Base-by-base conservation (phyloP, 2,113 vertebrate species). In the Acanthisitta chloris region DNA sequence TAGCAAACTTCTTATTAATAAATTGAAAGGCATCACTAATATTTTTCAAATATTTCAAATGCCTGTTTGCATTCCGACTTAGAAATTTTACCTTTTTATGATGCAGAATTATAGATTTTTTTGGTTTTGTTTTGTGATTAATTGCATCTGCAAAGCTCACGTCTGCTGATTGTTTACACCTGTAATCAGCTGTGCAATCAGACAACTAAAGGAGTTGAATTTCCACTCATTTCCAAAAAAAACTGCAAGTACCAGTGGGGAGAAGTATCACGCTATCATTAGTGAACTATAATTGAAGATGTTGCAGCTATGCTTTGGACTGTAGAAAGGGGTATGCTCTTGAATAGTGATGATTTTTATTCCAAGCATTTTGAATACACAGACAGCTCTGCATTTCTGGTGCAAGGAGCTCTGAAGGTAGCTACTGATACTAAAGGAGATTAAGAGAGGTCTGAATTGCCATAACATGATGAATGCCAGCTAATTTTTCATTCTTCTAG, bases 121-220 rank as follows among this genome's bases (percentile, higher is more conserved):
- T 5, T 46, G 8, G 31, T n/a, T 59, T 38, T 43, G 40, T 74
- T 93, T 71, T 54, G 8, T 76, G 61, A 73, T 69, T 91, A 91
- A 79, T 59, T 87, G n/a, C 45, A 78, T 81, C 91, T 87, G 65
- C 52, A 94, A 67, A 86, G 25, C 52, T 92, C 57, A 52, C 0
- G 2, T 67, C 72, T 91, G 36, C 46, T 74, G 54, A 83, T 67
- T 81, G 29, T 91, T 94, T 87, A 55, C 8, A 10, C 64, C 69
- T 78, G 45, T 55, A 92, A 94, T 95, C 91, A 96, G 73, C 34
- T 79, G 65, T 51, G 72, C 69, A 94, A 94, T 94, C 86, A 92
- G 77, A 71, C 9, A 67, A 79, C 69, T 48, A 67, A 81, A 78
- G n/a, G 31, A 52, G 24, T 8, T 72, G 52, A 86, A 62, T 67